Evolutionary conservation across 2,797 vertebrate species (phyloP).

Genomic region (Pyrocephalus nanus): DNA sequence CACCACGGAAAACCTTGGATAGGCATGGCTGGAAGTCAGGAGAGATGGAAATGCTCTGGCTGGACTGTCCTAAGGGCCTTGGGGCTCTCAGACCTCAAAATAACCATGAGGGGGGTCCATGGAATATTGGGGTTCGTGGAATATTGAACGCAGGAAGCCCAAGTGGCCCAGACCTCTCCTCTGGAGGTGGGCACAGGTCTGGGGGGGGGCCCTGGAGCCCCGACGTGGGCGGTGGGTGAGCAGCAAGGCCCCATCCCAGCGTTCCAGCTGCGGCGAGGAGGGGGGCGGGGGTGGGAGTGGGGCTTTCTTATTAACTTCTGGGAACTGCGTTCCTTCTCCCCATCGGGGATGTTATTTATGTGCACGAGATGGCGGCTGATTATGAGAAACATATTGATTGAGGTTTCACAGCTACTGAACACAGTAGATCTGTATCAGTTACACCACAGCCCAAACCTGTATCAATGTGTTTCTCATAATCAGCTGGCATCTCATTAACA

Average conservation of each 20-base stretch:
- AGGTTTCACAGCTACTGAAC: conserved; percentile 71
- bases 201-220: accelerated
- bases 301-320: neutral
- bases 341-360: conserved; percentile 36
- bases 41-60: neutral
- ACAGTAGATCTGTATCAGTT: conserved; percentile 71
- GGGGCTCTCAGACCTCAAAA: neutral
- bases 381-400: conserved; percentile 71
- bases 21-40: neutral
- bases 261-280: neutral
- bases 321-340: conserved; percentile 5
- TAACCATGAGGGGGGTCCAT: accelerated
- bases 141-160: accelerated
- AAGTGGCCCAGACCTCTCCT: too few relatives aligned
- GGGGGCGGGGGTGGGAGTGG: neutral
- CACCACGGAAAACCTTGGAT: accelerated
- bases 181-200: neutral
- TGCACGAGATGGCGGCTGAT: conserved; percentile 30
- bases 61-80: neutral
- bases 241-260: neutral
- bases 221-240: neutral
- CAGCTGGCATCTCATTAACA: conserved; percentile 76
- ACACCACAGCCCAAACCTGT: conserved; percentile 51
- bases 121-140: accelerated
- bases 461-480: conserved; percentile 79